These are phyloP conservation scores for Embidobia sp. DNA, from an alignment of 2,888 invertebrate species.

Conservation along the genomic window DNA sequence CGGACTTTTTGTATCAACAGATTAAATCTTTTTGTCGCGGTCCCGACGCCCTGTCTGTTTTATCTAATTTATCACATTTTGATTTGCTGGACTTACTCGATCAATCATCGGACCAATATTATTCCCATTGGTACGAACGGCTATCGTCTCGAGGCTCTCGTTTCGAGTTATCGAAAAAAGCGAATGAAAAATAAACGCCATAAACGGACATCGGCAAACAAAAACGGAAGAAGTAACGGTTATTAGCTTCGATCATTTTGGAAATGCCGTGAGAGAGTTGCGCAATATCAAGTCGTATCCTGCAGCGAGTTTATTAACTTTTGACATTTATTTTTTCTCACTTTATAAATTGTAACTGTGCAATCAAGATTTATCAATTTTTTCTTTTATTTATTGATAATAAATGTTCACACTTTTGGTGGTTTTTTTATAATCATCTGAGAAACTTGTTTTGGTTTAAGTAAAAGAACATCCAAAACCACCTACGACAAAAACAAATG, in stretches of 20 bases:
- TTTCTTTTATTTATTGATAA: too few relatives aligned
- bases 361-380: too few relatives aligned
- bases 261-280: too few relatives aligned
- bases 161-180: conserved; percentile 26
- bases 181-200: conserved; percentile 30
- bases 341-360: too few relatives aligned
- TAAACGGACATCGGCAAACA: background rate
- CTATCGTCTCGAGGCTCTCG: conserved; percentile 16
- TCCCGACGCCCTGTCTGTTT: conserved; percentile 6
- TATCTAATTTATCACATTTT: conserved; percentile 55
- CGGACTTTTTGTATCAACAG: conserved; percentile 20
- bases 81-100: conserved; percentile 46
- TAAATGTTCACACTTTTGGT: too few relatives aligned
- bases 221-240: conserved; percentile 5
- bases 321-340: too few relatives aligned
- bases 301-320: too few relatives aligned
- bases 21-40: conserved; percentile 50
- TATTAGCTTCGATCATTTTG: conserved; percentile 15
- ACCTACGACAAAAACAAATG: too few relatives aligned
- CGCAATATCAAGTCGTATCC: too few relatives aligned
- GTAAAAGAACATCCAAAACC: too few relatives aligned
- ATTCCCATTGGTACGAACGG: conserved; percentile 35
- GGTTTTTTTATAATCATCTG: too few relatives aligned
- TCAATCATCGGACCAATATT: conserved; percentile 51
- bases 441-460: too few relatives aligned